These are phyloP conservation scores for Macrotrachela quadricornifera DNA, from an alignment of 1,140 invertebrate genomes.

Conservation along the genomic window DNA sequence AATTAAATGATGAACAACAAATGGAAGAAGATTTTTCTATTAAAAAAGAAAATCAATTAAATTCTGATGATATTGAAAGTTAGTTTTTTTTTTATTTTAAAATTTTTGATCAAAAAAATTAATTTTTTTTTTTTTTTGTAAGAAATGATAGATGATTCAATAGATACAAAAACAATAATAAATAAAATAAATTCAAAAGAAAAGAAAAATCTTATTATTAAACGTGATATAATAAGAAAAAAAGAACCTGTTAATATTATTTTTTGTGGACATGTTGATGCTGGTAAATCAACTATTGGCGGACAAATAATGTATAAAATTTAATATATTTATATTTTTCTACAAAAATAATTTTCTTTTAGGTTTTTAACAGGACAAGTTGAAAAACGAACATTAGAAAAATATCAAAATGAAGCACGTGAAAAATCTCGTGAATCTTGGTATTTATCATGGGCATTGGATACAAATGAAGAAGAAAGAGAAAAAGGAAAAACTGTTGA, in stretches of 20 bases:
- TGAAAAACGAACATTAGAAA: conserved; percentile 93
- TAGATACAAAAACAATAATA: no score
- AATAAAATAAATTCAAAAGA: no score
- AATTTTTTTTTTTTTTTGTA: no score
- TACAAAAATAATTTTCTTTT: conserved; percentile 9
- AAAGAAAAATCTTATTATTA: no score
- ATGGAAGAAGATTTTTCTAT: no score
- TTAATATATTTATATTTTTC: neutral
- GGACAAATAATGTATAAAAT: conserved; percentile 77
- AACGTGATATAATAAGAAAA: no score
- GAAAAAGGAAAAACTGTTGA: conserved; percentile 87
- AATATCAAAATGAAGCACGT: conserved; percentile 94
- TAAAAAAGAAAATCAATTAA: no score
- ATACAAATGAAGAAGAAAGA: conserved; percentile 79
- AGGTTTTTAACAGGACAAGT: conserved; percentile 85
- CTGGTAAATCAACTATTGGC: conserved; percentile 98
- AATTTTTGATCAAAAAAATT: no score
- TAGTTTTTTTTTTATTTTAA: no score
- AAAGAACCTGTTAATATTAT: conserved; percentile 98
- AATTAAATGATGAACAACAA: no score
- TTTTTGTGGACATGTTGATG: conserved; percentile 98
- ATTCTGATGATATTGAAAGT: no score
- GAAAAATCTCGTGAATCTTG: conserved; percentile 97
- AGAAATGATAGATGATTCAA: no score
- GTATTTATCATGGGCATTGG: conserved; percentile 58